Evolutionary conservation across 1,140 invertebrate species (phyloP).

Genomic region (Micrasema longulum): DNA sequence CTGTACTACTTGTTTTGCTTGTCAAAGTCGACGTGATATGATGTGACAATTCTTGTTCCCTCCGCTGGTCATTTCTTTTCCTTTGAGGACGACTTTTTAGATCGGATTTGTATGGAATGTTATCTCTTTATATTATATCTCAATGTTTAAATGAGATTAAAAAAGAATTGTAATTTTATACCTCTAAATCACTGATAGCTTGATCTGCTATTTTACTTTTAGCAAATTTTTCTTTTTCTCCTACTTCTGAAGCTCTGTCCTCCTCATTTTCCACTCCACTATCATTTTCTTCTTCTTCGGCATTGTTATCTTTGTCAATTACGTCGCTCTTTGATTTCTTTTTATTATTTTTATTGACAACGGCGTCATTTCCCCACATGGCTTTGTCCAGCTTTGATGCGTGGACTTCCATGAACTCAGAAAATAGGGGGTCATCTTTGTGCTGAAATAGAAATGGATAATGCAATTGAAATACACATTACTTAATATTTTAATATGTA

Average conservation of each 20-base stretch:
- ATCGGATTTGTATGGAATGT: too few species aligned
- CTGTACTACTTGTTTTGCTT: too few species aligned
- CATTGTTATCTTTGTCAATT: constrained; percentile 50
- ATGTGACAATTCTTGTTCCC: too few species aligned
- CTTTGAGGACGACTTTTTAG: too few species aligned
- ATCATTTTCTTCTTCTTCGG: constrained; percentile 51
- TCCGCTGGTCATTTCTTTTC: too few species aligned
- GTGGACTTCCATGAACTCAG: constrained; percentile 89
- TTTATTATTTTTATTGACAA: constrained; percentile 47
- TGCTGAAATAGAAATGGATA: constrained; percentile 75
- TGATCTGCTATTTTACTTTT: constrained; percentile 72
- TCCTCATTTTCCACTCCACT: constrained; percentile 54
- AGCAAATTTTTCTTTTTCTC: constrained; percentile 55
- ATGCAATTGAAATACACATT: constrained; percentile 23
- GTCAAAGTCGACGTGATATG: too few species aligned
- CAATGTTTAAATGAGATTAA: too few species aligned
- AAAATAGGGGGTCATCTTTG: constrained; percentile 89
- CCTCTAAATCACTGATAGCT: constrained; percentile 80
- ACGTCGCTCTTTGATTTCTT: constrained; percentile 52
- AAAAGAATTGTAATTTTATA: too few species aligned
- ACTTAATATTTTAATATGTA: not conserved
- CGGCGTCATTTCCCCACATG: constrained; percentile 79
- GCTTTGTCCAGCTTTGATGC: constrained; percentile 69
- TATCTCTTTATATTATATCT: too few species aligned
- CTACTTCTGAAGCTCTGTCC: constrained; percentile 57